These are phyloP conservation scores for Gnathonemus echidnorhynchus DNA, from an alignment of 2,113 vertebrate species.

Conservation along the genomic window DNA sequence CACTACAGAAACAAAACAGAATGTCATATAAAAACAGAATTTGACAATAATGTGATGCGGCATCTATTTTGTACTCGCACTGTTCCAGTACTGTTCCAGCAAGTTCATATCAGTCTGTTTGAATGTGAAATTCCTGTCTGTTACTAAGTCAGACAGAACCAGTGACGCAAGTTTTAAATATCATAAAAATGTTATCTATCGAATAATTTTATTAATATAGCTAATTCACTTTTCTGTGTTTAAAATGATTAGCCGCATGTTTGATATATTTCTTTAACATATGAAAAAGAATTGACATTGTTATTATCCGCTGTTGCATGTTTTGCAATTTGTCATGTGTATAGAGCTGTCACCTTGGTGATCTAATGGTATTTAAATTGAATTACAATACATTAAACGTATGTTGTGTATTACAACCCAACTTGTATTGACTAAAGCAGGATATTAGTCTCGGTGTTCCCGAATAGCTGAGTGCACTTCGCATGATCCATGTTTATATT, in stretches of 20 bases:
- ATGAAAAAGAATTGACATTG: slow-evolving; percentile 22
- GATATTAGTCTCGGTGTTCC: slow-evolving; percentile 44
- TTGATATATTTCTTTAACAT: slow-evolving; percentile 6
- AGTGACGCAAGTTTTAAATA: background rate
- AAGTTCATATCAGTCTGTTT: background rate
- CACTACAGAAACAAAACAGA: background rate
- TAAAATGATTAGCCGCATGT: background rate
- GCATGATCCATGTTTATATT: slow-evolving; percentile 40
- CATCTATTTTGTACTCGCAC: background rate
- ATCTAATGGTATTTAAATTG: slow-evolving; percentile 59
- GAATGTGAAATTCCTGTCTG: background rate
- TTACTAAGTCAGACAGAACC: background rate
- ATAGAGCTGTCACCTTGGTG: slow-evolving; percentile 46
- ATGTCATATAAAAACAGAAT: background rate
- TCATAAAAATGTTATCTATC: background rate
- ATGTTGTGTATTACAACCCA: slow-evolving; percentile 43
- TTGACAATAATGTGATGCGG: background rate
- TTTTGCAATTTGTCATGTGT: slow-evolving; percentile 42
- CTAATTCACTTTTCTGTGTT: background rate
- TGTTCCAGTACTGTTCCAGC: background rate
- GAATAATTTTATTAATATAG: background rate
- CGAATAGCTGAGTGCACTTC: slow-evolving; percentile 37
- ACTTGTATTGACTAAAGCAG: slow-evolving; percentile 36
- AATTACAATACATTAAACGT: slow-evolving; percentile 58
- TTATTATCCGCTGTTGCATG: slow-evolving; percentile 30